Base-by-base conservation (phyloP, 2,888 invertebrate species). In the Epiblema foenella region DNA sequence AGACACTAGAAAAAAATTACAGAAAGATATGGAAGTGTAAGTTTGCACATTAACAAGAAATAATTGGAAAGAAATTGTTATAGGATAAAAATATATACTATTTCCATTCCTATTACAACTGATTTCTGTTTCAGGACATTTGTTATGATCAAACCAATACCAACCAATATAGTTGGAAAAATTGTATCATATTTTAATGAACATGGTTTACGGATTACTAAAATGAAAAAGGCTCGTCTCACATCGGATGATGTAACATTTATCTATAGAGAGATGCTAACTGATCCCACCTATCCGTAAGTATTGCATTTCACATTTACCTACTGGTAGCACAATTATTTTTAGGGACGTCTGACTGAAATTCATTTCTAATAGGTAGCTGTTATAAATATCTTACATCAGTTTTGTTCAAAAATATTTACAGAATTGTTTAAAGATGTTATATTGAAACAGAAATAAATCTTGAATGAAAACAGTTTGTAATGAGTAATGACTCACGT, bases 81-180 rank as follows among this genome's bases (percentile, higher is more conserved):
- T n/a, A 46, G n/a, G 46, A n/a, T n/a, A n/a, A 46, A 46, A n/a
- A 7, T n/a, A n/a, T 46, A 5, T 46, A 46, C 39, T 52, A 10
- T 18, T 20, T 11, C 8, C 18, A 52, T 20, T 37, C 17, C 33
- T 37, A 15, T 7, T 58, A 33, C 33, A 15, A 42, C 15, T 42
- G n/a, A 24, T 65, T 9, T 59, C 24, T 60, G 51, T 91, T 91
- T 39, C 79, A 96, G 96, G 79, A 97, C 97, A 1, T 96, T 97
- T 88, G 95, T 95, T 4, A 88, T 98, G 76, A 91, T 98, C 10
- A 98, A 97, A 86, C 97, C 97, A 10, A 93, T 95, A 72, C 95
- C 95, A 10, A 90, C 96, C 24, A 91, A 94, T 20, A 94, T 95
- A 82, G 93, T 96, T 75, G 98, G 98, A 0, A 95, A 96, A 80